Base-by-base conservation (phyloP, 37 sponge, comb jelly and placozoan species). In the Lycopodina hypogea region DNA sequence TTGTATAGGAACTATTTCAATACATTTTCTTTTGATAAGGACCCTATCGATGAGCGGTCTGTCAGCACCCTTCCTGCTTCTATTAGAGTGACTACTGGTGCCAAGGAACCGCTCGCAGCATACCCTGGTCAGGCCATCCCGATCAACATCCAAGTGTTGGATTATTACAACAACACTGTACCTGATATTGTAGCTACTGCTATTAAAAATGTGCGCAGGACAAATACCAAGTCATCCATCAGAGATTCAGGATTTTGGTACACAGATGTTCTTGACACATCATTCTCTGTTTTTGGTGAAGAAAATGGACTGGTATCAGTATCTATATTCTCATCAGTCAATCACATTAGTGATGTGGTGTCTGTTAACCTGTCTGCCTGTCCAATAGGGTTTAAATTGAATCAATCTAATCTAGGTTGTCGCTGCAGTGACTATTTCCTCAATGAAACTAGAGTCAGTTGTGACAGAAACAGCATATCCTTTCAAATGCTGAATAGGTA, bases 101-200 rank as follows among this genome's bases (percentile, higher is more conserved):
- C 70, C 3, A 2, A 32, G 26, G 37, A 32, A 36, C 19, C 48
- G 41, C 34, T 70, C 38, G 11, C 39, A 7, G 23, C 36, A 14
- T 42, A 18, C 12, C 79, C 79, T 17, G 79, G 79, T 53, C 36
- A 78, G 66, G 68, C 11, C 35, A 17, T 65, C 50, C 22, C 8
- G 42, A 21, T 78, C 2, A 48, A 32, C 2, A 21, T 78, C n/a
- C 7, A 15, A 67, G 76, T 75, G 14, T 39, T 42, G 30, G 82
- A 87, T 51, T 3, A 59, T 18, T 80, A 68, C 23, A 42, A 87
- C 7, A 75, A 87, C 0, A 57, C 3, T 26, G n/a, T 81, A 0
- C 61, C 76, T 19, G 37, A 7, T 59, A 36, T 75, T 36, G 26
- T 87, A 18, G 37, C 81, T n/a, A 68, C 87, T 0, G 37, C 36